Conservation (phyloP, 2,888 invertebrate species). For the Halictus ligatus region DNA sequence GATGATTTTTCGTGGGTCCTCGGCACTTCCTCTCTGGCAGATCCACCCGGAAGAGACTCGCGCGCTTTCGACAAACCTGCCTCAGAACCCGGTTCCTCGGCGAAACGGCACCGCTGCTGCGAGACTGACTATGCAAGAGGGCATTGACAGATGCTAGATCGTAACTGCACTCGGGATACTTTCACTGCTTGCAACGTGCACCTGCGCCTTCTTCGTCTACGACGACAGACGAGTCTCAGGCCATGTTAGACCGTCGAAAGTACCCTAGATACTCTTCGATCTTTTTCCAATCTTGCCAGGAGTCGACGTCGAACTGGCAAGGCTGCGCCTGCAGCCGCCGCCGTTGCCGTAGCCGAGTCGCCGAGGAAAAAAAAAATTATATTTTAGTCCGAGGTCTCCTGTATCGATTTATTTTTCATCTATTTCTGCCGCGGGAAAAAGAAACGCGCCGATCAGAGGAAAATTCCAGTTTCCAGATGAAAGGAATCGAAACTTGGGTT, state of each 20-base stretch:
- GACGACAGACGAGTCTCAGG: slow-evolving; percentile 59
- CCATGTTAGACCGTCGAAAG: slow-evolving; percentile 51
- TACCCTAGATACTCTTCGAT: slow-evolving; percentile 42
- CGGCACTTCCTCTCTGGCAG: background rate
- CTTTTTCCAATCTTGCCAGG: slow-evolving; percentile 37
- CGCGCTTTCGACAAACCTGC: slow-evolving; percentile 43
- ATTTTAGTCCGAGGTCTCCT: background rate
- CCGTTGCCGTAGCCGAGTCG: background rate
- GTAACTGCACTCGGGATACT: slow-evolving; percentile 71
- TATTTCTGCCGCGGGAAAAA: background rate
- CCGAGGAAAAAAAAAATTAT: background rate
- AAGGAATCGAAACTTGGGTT: too few species aligned
- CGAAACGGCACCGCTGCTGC: slow-evolving; percentile 70
- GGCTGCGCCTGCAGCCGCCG: slow-evolving; percentile 2
- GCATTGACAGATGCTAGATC: slow-evolving; percentile 78
- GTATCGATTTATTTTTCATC: background rate
- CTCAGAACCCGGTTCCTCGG: slow-evolving; percentile 60
- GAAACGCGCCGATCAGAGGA: background rate
- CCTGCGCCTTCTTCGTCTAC: slow-evolving; percentile 69
- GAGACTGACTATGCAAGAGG: slow-evolving; percentile 72
- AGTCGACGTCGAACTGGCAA: slow-evolving; percentile 21
- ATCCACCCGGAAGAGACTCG: background rate
- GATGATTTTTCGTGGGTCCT: background rate
- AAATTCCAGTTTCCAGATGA: too few species aligned
- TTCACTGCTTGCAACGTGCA: slow-evolving; percentile 73